Evolutionary conservation across 2,113 vertebrate species (phyloP).

Genomic region (Leuciscus idus): DNA sequence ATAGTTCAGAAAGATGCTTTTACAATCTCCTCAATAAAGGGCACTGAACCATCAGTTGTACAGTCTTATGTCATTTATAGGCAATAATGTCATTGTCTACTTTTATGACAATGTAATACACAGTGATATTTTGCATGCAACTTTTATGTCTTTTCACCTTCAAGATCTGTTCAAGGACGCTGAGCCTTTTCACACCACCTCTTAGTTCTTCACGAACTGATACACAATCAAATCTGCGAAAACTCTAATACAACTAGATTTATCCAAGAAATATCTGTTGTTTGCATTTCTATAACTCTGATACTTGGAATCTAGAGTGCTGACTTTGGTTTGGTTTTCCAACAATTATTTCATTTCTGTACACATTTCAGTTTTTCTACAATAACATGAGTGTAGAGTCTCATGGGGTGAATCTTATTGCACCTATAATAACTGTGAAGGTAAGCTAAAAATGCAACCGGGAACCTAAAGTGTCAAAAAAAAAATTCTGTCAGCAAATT

Average conservation of each 20-base stretch:
- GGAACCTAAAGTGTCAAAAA: constrained; percentile 65
- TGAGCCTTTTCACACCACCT: neutral
- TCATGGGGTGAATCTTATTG: constrained; percentile 57
- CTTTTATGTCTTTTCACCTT: constrained; percentile 21
- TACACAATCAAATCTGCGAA: neutral
- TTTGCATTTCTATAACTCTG: neutral
- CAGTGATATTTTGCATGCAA: constrained; percentile 14
- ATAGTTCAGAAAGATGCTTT: neutral
- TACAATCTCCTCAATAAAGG: neutral
- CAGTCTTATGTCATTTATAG: constrained; percentile 6
- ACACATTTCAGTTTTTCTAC: neutral
- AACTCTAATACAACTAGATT: neutral
- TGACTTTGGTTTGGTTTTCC: neutral
- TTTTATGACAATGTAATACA: constrained; percentile 51
- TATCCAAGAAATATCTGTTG: neutral
- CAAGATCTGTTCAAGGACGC: constrained; percentile 6
- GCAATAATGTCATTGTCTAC: constrained; percentile 28
- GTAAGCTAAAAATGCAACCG: constrained; percentile 61
- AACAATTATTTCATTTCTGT: neutral
- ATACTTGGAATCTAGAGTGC: neutral
- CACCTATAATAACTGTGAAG: constrained; percentile 62
- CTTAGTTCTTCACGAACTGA: neutral
- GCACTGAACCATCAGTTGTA: neutral
- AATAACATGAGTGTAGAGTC: neutral
- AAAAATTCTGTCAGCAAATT: constrained; percentile 67